Conservation (phyloP, 1,140 invertebrate genomes). For the Drosophila trapezifrons region DNA sequence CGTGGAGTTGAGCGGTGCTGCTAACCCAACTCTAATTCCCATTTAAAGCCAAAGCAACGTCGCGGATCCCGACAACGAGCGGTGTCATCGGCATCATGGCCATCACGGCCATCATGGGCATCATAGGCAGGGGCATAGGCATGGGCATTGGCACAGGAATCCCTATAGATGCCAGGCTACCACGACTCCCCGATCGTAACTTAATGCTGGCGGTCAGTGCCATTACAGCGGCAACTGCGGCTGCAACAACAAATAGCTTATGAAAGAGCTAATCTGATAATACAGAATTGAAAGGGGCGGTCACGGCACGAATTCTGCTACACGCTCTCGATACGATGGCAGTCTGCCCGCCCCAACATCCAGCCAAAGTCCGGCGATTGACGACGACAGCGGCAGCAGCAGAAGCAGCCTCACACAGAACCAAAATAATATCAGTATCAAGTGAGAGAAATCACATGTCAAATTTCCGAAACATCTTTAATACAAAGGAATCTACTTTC, state of each 20-base stretch:
- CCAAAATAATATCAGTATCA: neutral
- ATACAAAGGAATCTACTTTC: neutral
- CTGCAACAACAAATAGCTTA: slow-evolving; percentile 66
- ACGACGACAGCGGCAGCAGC: slow-evolving; percentile 36
- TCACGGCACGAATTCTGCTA: slow-evolving; percentile 79
- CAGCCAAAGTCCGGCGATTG: slow-evolving; percentile 60
- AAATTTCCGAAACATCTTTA: neutral
- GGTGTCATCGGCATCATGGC: slow-evolving; percentile 45
- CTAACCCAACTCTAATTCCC: slow-evolving; percentile 17
- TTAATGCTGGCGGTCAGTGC: slow-evolving; percentile 77
- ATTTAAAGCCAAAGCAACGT: slow-evolving; percentile 20
- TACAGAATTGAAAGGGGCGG: slow-evolving; percentile 81
- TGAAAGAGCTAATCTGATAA: slow-evolving; percentile 81
- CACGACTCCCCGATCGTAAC: slow-evolving; percentile 56
- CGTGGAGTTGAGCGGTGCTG: slow-evolving; percentile 6
- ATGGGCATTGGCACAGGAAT: slow-evolving; percentile 1
- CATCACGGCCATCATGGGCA: slow-evolving; percentile 42
- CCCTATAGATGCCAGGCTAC: slow-evolving; percentile 15
- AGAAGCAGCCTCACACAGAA: slow-evolving; percentile 3
- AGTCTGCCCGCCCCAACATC: slow-evolving; percentile 36
- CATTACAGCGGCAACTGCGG: slow-evolving; percentile 46
- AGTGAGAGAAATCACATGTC: neutral
- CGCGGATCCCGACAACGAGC: slow-evolving; percentile 31
- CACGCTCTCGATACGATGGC: slow-evolving; percentile 67
- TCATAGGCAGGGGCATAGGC: slow-evolving; percentile 2